Evolutionary conservation across 2,113 vertebrate species (phyloP).

Genomic region (Amphilophus citrinellus): DNA sequence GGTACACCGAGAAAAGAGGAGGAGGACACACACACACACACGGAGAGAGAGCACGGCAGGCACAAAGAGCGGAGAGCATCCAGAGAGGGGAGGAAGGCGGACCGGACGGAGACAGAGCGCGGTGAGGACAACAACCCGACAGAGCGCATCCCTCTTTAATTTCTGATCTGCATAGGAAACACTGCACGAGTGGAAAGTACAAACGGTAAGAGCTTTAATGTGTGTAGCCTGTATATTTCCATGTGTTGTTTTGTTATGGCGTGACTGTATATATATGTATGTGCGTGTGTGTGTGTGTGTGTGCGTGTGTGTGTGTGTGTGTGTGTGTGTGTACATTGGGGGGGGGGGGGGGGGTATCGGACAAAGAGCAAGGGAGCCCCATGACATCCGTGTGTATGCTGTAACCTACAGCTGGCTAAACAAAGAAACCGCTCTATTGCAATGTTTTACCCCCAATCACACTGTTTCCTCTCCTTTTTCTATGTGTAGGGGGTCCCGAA

Average conservation of each 20-base stretch:
- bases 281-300: background rate
- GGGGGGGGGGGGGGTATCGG: constrained; percentile 50
- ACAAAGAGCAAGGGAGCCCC: constrained; percentile 82
- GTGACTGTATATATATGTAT: background rate
- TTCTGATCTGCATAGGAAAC: background rate
- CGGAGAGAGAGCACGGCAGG: constrained; percentile 30
- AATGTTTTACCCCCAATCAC: constrained; percentile 55
- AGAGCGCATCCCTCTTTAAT: constrained; percentile 46
- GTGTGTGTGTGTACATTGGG: background rate
- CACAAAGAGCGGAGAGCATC: constrained; percentile 74
- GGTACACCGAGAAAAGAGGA: constrained; percentile 19
- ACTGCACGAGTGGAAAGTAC: background rate
- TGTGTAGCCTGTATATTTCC: background rate
- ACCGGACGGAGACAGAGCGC: constrained; percentile 57
- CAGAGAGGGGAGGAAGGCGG: constrained; percentile 65
- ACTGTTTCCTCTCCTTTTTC: constrained; percentile 38
- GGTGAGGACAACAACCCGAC: constrained; percentile 60
- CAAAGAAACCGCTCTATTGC: constrained; percentile 79
- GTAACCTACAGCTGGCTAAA: constrained; percentile 83
- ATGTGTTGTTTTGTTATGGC: constrained; percentile 44
- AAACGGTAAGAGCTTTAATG: constrained; percentile 48
- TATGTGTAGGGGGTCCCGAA: constrained; percentile 45
- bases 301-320: constrained; percentile 43
- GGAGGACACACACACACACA: constrained; percentile 13
- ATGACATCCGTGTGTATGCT: constrained; percentile 78